Percentiles rank a stretch among this genome's conserved stretches.
These are phyloP conservation scores for Alces alces DNA, from an alignment of 2,113 vertebrate species.

Conservation along the genomic window DNA sequence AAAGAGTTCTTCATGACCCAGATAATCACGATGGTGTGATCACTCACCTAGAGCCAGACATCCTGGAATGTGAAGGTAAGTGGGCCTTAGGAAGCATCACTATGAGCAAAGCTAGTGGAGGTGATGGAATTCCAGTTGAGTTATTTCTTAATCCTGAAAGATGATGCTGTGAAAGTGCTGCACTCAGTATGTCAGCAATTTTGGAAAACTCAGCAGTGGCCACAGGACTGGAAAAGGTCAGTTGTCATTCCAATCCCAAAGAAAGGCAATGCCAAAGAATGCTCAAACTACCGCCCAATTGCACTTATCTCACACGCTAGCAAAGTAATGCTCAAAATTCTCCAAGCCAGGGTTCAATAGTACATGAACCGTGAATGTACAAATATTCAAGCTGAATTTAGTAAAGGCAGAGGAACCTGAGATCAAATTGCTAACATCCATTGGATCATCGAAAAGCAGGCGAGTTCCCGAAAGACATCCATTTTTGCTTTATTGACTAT, in stretches of 20 bases:
- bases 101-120: not conserved
- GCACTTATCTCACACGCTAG: not conserved
- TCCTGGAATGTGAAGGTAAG: too few relatives aligned
- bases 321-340: not conserved
- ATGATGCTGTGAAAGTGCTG: not conserved
- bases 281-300: not conserved
- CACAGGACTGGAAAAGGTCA: not conserved
- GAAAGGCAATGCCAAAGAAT: not conserved
- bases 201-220: not conserved
- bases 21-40: too few relatives aligned
- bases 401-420: not conserved
- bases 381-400: not conserved
- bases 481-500: not conserved
- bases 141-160: not conserved
- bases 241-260: not conserved
- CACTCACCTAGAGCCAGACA: too few relatives aligned
- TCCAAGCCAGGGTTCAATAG: not conserved
- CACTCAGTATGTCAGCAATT: not conserved
- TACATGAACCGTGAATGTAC: not conserved
- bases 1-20: too few relatives aligned
- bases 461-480: not conserved
- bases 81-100: too few relatives aligned
- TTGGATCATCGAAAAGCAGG: not conserved
- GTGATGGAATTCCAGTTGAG: not conserved
- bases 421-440: not conserved